Conservation (phyloP, 2,797 vertebrate species). For the Labroides dimidiatus region DNA sequence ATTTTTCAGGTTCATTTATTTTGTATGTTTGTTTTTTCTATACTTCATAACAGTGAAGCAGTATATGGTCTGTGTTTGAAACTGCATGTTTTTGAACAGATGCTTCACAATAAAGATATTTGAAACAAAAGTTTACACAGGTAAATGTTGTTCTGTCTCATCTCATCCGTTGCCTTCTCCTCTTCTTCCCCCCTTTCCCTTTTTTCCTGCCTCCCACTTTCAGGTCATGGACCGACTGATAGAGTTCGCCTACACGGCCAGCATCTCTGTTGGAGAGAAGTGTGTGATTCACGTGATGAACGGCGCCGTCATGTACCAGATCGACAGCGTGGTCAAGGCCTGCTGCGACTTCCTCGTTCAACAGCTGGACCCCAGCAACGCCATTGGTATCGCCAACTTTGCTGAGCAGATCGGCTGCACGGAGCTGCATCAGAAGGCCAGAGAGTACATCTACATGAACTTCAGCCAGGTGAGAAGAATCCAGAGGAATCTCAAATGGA, state of each 20-base stretch:
- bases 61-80: no score
- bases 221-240: constrained; percentile 94
- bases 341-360: constrained; percentile 93
- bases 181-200: not conserved
- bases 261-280: constrained; percentile 94
- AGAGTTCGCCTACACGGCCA: constrained; percentile 96
- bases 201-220: not conserved
- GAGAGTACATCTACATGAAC: constrained; percentile 97
- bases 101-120: no score
- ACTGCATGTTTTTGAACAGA: no score
- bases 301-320: constrained; percentile 97
- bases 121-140: no score
- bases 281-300: constrained; percentile 97
- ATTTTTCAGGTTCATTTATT: no score
- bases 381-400: constrained; percentile 96
- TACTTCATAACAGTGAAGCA: no score
- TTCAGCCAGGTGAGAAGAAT: constrained; percentile 89
- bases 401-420: constrained; percentile 93
- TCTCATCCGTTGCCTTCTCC: no score
- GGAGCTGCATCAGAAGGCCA: constrained; percentile 92
- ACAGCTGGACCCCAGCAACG: constrained; percentile 96
- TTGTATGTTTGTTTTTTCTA: no score
- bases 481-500: not conserved
- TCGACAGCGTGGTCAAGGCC: constrained; percentile 95
- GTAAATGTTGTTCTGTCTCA: no score